Evolutionary conservation across 2,113 vertebrate species (phyloP).

Genomic region (Pseudolaguvia tuberculata): DNA sequence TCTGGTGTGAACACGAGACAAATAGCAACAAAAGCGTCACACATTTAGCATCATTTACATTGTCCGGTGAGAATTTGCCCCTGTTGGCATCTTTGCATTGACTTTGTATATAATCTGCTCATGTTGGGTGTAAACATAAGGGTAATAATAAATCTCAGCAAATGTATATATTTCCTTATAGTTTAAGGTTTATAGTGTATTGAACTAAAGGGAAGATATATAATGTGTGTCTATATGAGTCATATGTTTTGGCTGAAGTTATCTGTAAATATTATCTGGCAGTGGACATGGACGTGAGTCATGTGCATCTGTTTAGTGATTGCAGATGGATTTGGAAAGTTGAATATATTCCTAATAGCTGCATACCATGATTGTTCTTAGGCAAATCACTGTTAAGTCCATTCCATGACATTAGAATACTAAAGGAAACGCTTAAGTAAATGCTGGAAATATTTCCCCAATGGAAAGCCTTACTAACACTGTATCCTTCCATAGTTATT

Average conservation of each 20-base stretch:
- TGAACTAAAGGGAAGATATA: too few relatives aligned
- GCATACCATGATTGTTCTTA: constrained; percentile 10
- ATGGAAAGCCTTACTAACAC: too few relatives aligned
- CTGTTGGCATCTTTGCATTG: too few relatives aligned
- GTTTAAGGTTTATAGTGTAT: too few relatives aligned
- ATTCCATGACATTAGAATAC: constrained; percentile 1
- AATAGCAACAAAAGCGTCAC: too few relatives aligned
- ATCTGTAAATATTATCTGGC: constrained; percentile 37
- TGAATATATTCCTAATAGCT: constrained; percentile 1
- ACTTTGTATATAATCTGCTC: too few relatives aligned
- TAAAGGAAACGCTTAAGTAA: not conserved
- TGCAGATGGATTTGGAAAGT: constrained; percentile 37
- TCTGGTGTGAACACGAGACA: too few relatives aligned
- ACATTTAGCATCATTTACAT: too few relatives aligned
- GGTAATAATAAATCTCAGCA: too few relatives aligned
- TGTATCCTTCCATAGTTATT: not conserved
- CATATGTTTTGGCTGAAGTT: constrained; percentile 21
- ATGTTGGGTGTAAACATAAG: too few relatives aligned
- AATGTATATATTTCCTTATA: too few relatives aligned
- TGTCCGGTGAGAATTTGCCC: too few relatives aligned
- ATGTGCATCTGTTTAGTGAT: constrained; percentile 27
- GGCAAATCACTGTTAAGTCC: not conserved
- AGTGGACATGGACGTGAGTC: constrained; percentile 32
- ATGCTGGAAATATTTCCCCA: not conserved
- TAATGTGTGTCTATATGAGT: constrained; percentile 21